These are phyloP conservation scores for Philypnodon macrostomus DNA, from an alignment of 2,797 vertebrate species.

Conservation along the genomic window DNA sequence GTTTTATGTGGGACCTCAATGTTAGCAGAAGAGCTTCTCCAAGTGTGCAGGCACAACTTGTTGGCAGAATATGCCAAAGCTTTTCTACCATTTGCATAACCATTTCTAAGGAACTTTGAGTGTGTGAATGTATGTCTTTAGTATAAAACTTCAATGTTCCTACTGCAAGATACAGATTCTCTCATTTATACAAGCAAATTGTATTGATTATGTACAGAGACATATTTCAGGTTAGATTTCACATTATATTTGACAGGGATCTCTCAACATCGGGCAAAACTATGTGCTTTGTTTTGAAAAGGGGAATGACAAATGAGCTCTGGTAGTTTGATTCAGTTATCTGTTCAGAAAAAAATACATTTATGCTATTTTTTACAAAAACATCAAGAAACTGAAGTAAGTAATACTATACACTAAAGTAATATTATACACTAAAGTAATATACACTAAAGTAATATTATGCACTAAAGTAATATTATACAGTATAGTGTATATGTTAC, in stretches of 20 bases:
- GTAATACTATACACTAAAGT: too few species aligned
- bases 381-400: too few species aligned
- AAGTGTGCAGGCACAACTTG: conserved; percentile 78
- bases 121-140: conserved; percentile 57
- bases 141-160: conserved; percentile 58
- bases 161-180: conserved; percentile 44
- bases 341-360: too few species aligned
- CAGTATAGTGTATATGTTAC: too few species aligned
- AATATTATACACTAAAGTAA: too few species aligned
- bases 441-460: too few species aligned
- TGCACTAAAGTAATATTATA: too few species aligned
- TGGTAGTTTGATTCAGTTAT: too few species aligned
- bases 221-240: conserved; percentile 34
- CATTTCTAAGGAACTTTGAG: conserved; percentile 68
- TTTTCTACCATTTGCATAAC: conserved; percentile 72
- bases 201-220: conserved; percentile 50
- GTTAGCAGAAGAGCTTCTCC: conserved; percentile 62
- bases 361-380: too few species aligned
- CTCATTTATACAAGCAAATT: conserved; percentile 69
- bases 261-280: conserved; percentile 17
- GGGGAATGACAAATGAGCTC: conserved; percentile 1
- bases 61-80: conserved; percentile 75
- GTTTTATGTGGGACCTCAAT: conserved; percentile 84
- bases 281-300: conserved; percentile 2
- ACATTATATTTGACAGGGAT: not conserved